Evolutionary conservation across 2,113 vertebrate species (phyloP), one percentile per base, ranked within the genome.

Genomic region (Poeciliopsis retropinna): DNA sequence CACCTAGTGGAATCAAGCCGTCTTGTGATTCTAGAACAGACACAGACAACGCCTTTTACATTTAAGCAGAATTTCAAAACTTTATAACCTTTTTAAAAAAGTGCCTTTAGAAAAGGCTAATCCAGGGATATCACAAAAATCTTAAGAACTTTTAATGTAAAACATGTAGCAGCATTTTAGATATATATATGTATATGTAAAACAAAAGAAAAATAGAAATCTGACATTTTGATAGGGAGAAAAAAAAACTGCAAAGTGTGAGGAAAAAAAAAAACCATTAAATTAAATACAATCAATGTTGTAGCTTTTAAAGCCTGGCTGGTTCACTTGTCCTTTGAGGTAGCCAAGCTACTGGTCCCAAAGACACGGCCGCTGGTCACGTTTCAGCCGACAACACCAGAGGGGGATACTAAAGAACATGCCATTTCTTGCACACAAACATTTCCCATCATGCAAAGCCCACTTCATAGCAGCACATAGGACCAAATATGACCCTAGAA

Each of bases 381-480:
- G 73, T 78, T 78, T 67, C 69, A 62, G 37, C 81, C 65, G 63
- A 71, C 71, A 86, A 75, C 88, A 89, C 67, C 80, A 54, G 78
- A 70, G 82, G 22, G 70, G 17, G 79, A 69, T n/a, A 57, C 2
- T 37, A 61, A 51, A 68, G 69, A 54, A 73, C 6, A 28, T 67
- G 3, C 17, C 6, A 70, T 62, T 64, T 28, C 78, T 68, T 60
- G 64, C 37, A 70, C 57, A 30, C 68, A 22, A 60, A 66, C 29
- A 10, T 51, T 25, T 47, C 44, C 70, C 41, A 69, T 82, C 70
- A 87, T 92, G 92, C 80, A 92, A 92, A 95, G 95, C 92, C 95
- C 92, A 95, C 94, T 94, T 94, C 91, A 32, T 97, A 99, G 98
- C 98, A 99, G 97, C 98, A 97, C 88, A 27, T 78, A 95, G 95